A percentile compares a stretch with the other conserved stretches of the same genome.
These are phyloP conservation scores for Cyclophora punctaria DNA, from an alignment of 2,888 invertebrate species.

Conservation along the genomic window DNA sequence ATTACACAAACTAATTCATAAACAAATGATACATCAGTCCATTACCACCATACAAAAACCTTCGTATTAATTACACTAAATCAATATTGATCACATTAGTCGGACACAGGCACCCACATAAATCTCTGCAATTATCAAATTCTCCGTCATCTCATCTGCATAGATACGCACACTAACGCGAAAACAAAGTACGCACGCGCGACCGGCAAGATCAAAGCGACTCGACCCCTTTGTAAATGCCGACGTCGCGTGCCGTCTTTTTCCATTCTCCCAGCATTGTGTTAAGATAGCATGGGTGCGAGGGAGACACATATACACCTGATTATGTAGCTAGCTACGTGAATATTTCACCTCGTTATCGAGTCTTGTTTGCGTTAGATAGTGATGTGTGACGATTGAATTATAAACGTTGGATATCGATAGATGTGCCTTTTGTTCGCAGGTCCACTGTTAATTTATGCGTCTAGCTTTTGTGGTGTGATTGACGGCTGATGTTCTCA, in stretches of 20 bases:
- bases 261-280: slow-evolving; percentile 48
- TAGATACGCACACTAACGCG: slow-evolving; percentile 50
- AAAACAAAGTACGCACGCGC: slow-evolving; percentile 60
- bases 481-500: too few relatives aligned
- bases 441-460: neutral
- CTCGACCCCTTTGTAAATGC: slow-evolving; percentile 70
- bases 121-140: slow-evolving; percentile 75
- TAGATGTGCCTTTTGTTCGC: slow-evolving; percentile 10
- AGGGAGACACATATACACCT: slow-evolving; percentile 49
- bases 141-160: slow-evolving; percentile 68
- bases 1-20: too few relatives aligned
- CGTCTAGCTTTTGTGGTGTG: too few relatives aligned
- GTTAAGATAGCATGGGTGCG: slow-evolving; percentile 41
- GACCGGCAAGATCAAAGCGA: slow-evolving; percentile 69
- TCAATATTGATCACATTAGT: slow-evolving; percentile 16
- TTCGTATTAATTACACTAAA: too few relatives aligned
- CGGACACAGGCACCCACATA: slow-evolving; percentile 41
- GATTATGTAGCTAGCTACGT: slow-evolving; percentile 70
- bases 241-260: slow-evolving; percentile 69
- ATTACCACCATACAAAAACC: too few relatives aligned
- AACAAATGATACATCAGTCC: too few relatives aligned
- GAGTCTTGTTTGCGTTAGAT: slow-evolving; percentile 73
- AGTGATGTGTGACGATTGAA: slow-evolving; percentile 49
- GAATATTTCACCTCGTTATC: slow-evolving; percentile 76
- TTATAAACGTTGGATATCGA: slow-evolving; percentile 47